These are phyloP conservation scores for Speoplatyrhinus poulsoni DNA, from an alignment of 2,113 vertebrate genomes.

Conservation along the genomic window DNA sequence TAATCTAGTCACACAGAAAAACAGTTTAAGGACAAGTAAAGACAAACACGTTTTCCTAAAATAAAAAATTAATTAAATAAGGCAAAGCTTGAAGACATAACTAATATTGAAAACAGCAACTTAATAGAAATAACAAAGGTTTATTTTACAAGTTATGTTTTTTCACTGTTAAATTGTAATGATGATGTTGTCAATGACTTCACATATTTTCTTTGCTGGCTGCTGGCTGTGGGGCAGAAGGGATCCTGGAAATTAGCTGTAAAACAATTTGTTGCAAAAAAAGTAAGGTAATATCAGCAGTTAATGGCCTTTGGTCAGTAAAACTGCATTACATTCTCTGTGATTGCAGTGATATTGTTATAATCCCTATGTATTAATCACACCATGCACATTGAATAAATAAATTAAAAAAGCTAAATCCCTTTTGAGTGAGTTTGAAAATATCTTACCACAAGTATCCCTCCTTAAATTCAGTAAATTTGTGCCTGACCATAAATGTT, in stretches of 20 bases:
- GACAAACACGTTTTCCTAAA: slow-evolving; percentile 42
- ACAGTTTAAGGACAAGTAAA: slow-evolving; percentile 27
- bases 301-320: background rate
- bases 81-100: slow-evolving; percentile 65
- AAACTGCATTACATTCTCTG: too few species aligned
- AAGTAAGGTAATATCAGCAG: background rate
- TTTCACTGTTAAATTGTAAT: slow-evolving; percentile 38
- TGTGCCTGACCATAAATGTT: slow-evolving; percentile 94
- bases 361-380: too few species aligned
- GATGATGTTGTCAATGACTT: slow-evolving; percentile 46
- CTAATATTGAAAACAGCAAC: slow-evolving; percentile 43
- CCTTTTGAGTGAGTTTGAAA: background rate
- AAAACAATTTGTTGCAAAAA: slow-evolving; percentile 22
- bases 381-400: background rate
- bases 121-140: slow-evolving; percentile 43
- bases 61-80: slow-evolving; percentile 46
- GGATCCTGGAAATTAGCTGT: slow-evolving; percentile 61
- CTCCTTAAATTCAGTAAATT: slow-evolving; percentile 93
- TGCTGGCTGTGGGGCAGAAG: slow-evolving; percentile 43
- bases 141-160: slow-evolving; percentile 27
- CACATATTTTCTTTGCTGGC: slow-evolving; percentile 44
- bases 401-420: background rate
- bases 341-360: too few species aligned
- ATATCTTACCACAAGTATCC: slow-evolving; percentile 91
- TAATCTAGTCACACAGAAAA: slow-evolving; percentile 31